These are phyloP conservation scores for Merops nubicus DNA, from an alignment of 2,113 vertebrate species.

Conservation along the genomic window DNA sequence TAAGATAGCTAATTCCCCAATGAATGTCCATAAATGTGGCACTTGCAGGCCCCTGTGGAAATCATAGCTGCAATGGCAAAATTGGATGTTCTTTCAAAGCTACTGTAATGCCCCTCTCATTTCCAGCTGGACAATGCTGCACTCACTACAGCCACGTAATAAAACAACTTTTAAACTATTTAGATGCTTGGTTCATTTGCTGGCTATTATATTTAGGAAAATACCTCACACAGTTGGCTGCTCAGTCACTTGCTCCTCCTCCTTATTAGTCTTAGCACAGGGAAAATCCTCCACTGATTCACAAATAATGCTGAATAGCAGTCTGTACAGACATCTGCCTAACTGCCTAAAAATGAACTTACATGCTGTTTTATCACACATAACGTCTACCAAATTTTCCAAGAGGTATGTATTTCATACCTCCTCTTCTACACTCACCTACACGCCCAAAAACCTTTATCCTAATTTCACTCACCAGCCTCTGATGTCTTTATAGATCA, in stretches of 20 bases:
- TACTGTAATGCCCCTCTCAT: not conserved
- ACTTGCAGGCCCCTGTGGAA: not conserved
- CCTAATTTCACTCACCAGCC: not conserved
- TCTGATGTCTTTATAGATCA: not conserved
- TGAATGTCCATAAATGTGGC: not conserved
- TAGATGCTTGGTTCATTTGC: not conserved
- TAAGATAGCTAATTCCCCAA: not conserved
- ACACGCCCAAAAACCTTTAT: not conserved
- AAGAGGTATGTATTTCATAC: not conserved
- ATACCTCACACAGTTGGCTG: not conserved
- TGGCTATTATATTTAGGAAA: not conserved
- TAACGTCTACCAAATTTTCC: not conserved
- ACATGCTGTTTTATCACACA: not conserved
- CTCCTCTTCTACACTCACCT: not conserved
- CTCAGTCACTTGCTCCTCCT: not conserved
- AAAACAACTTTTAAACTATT: not conserved
- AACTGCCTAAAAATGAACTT: not conserved
- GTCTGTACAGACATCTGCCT: not conserved
- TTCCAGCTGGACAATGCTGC: not conserved
- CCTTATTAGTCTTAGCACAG: not conserved
- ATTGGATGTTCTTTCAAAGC: not conserved
- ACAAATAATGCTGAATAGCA: not conserved
- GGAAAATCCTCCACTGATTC: not conserved
- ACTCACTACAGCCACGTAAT: not conserved
- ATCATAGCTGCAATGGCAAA: not conserved